A percentile compares a stretch with the other conserved stretches of the same genome.
Conservation (phyloP, 2,113 vertebrate species). For the Rutilus rutilus region DNA sequence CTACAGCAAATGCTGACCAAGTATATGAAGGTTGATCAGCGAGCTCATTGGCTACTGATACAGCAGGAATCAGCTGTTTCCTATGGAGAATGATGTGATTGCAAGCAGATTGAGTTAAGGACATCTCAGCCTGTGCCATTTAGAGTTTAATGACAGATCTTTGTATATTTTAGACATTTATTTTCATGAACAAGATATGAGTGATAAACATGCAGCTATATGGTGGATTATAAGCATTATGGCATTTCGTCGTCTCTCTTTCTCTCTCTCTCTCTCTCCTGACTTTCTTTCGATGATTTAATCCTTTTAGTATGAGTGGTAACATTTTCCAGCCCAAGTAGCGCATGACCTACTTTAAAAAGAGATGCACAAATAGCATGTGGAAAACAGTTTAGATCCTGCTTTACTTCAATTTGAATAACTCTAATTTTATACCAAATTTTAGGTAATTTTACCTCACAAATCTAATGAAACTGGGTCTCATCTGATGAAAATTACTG, state of each 20-base stretch:
- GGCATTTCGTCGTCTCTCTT: not conserved
- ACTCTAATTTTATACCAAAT: constrained; percentile 27
- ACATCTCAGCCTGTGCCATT: no score
- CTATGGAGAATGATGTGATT: no score
- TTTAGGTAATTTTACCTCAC: constrained; percentile 25
- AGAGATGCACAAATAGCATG: constrained; percentile 55
- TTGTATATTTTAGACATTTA: no score
- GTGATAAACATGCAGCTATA: not conserved
- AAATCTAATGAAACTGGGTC: not conserved
- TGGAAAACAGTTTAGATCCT: constrained; percentile 50
- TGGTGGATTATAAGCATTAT: not conserved
- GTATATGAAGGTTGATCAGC: no score
- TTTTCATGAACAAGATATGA: no score
- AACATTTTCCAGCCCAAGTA: constrained; percentile 74
- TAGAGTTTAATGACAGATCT: no score
- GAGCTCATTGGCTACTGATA: no score
- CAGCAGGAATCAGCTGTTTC: no score
- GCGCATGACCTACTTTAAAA: constrained; percentile 71
- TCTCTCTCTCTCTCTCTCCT: constrained; percentile 31
- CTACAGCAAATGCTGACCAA: no score
- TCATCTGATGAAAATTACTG: not conserved
- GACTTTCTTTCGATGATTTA: constrained; percentile 70
- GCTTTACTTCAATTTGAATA: constrained; percentile 33
- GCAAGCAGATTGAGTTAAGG: no score
- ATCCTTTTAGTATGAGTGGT: constrained; percentile 69